Evolutionary conservation across 2,797 vertebrate species (phyloP), one percentile per base, ranked within the genome.

Genomic region (Microtus agrestis): DNA sequence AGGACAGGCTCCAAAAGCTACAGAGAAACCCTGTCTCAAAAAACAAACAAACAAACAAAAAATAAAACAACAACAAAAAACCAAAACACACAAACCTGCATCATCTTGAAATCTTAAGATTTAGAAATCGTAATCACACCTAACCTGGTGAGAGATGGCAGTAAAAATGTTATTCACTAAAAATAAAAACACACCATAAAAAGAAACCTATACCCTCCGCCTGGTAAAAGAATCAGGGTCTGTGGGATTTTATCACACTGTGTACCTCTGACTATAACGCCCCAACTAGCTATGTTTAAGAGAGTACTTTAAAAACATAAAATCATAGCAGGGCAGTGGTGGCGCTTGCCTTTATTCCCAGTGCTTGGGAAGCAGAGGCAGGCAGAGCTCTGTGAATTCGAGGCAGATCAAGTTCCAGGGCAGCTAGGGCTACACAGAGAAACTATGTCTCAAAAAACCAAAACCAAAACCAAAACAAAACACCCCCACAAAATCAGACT

Each of bases 401-500:
- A 37, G 69, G 9, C 71, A 73, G 71, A 73, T 37, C 21, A 23
- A 73, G 71, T 73, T 73, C n/a, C 21, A 73, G 19, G 37, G 40
- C 71, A 73, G 71, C 10, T 11, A 73, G 71, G 37, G 37, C 37
- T 25, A 40, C 37, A 73, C n/a, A 23, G 37, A 73, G 37, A 73
- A 73, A 40, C 37, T 4, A 12, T 13, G 71, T 73, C 21, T 73
- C 10, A 1, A 40, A 73, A 73, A 73, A 73, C 9, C 11, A 63
- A 65, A 65, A 65, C 6, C 15, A 73, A 73, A 73, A 5, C 19
- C 21, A 73, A 73, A 5, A 0, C 21, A 11, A 91, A 97, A 97
- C 98, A 97, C 97, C 19, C 56, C 56, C 7, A 98, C 98, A 94
- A 97, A 96, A 98, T 94, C 93, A 98, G 97, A 98, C 96, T 85